Percentiles rank a stretch among this genome's conserved stretches.
Conservation (phyloP, 1,140 invertebrate genomes). For the Drosophila pallidifrons region DNA sequence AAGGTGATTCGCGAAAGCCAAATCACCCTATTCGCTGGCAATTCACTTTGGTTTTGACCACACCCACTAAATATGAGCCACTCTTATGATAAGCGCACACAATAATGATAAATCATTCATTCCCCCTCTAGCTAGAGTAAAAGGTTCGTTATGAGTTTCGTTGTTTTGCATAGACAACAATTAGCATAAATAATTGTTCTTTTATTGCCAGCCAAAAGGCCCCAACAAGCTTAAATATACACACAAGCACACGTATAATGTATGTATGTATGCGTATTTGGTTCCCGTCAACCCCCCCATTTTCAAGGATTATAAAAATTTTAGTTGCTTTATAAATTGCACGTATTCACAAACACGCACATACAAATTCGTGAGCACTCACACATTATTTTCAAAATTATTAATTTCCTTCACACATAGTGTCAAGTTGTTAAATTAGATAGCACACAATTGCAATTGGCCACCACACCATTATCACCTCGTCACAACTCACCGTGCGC, state of each 20-base stretch:
- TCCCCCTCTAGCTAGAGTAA: neutral
- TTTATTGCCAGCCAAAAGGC: constrained; percentile 38
- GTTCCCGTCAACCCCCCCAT: constrained; percentile 43
- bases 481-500: constrained; percentile 40
- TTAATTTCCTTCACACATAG: constrained; percentile 39
- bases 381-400: constrained; percentile 48
- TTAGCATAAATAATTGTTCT: constrained; percentile 24
- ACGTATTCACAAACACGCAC: constrained; percentile 16
- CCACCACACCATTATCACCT: constrained; percentile 20
- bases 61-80: constrained; percentile 64
- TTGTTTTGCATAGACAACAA: constrained; percentile 11
- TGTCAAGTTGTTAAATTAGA: constrained; percentile 44
- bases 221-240: constrained; percentile 6
- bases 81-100: constrained; percentile 57
- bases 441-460: constrained; percentile 46
- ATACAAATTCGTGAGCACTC: constrained; percentile 13
- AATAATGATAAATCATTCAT: constrained; percentile 42
- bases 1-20: constrained; percentile 20
- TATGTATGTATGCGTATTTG: constrained; percentile 22
- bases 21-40: constrained; percentile 20
- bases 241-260: constrained; percentile 22
- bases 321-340: constrained; percentile 24
- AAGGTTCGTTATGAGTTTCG: constrained; percentile 1
- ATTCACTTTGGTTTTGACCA: constrained; percentile 56
- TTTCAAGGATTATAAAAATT: constrained; percentile 35